phyloP scores from a whole-genome alignment of 1,140 invertebrate species.

The Zaprionus kolodkinae region DNA sequence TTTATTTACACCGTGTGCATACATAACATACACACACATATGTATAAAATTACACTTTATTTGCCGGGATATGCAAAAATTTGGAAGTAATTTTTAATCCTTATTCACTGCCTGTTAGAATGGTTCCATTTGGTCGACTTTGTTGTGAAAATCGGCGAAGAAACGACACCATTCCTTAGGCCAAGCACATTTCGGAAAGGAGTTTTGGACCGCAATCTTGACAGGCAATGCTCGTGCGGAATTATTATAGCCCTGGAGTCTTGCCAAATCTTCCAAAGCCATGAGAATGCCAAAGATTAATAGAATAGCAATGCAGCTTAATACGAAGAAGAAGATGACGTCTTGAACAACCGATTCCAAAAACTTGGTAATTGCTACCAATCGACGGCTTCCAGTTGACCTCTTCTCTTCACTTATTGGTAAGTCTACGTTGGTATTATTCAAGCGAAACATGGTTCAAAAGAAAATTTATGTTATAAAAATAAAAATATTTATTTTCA shows the following conservation, averaged over 20 bases:
- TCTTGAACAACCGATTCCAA: not conserved
- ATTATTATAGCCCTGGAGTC: not conserved
- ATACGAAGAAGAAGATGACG: not conserved
- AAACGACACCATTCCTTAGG: constrained; percentile 4
- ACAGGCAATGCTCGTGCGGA: not conserved
- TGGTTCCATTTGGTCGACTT: no score
- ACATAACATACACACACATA: no score
- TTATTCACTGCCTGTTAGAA: not conserved
- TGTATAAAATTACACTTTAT: not conserved
- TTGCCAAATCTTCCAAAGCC: not conserved
- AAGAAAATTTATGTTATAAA: not conserved
- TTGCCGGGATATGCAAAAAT: not conserved
- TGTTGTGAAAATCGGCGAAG: no score
- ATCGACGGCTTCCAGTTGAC: not conserved
- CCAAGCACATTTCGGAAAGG: not conserved
- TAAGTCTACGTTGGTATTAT: not conserved
- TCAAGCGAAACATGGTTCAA: not conserved
- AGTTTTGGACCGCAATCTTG: not conserved
- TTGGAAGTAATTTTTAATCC: not conserved
- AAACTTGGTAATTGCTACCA: not conserved
- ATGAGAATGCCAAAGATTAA: not conserved
- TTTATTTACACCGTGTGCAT: no score
- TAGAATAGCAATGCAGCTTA: not conserved
- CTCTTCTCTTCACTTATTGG: not conserved
- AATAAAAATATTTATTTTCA: not conserved